phyloP scores from a whole-genome alignment of 2,888 invertebrate species.

The Temnothorax rugatulus region DNA sequence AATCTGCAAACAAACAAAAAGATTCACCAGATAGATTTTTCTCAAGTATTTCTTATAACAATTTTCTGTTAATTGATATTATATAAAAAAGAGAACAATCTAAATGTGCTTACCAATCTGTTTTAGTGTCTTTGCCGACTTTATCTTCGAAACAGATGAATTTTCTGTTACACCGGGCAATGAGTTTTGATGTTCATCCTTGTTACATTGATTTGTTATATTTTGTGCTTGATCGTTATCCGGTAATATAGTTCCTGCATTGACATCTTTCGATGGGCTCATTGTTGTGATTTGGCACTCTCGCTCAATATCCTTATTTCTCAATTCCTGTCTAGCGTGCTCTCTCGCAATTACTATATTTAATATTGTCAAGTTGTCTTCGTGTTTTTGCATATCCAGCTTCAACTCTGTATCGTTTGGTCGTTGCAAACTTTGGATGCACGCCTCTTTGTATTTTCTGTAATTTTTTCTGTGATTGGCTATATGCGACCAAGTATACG shows the following conservation, averaged over 20 bases:
- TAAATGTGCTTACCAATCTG: conserved; percentile 87
- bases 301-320: conserved; percentile 62
- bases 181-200: conserved; percentile 38
- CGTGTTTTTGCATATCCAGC: conserved; percentile 91
- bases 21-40: background rate
- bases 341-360: conserved; percentile 93
- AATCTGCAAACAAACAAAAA: conserved; percentile 87
- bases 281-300: conserved; percentile 51
- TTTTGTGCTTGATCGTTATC: conserved; percentile 51
- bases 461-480: conserved; percentile 90
- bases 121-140: conserved; percentile 87
- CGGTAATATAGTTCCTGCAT: background rate
- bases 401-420: conserved; percentile 92
- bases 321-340: conserved; percentile 91
- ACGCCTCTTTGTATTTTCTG: conserved; percentile 90
- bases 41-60: background rate
- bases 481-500: conserved; percentile 92
- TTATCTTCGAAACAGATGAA: conserved; percentile 58
- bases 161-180: conserved; percentile 48
- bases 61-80: background rate
- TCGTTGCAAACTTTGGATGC: conserved; percentile 90
- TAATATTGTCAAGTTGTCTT: conserved; percentile 91
- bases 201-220: conserved; percentile 17
- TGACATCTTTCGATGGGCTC: conserved; percentile 82
- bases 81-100: conserved; percentile 41